Evolutionary conservation across 2,113 vertebrate species (phyloP), one percentile per base, ranked within the genome.

Genomic region (Potamarius usumacintae): DNA sequence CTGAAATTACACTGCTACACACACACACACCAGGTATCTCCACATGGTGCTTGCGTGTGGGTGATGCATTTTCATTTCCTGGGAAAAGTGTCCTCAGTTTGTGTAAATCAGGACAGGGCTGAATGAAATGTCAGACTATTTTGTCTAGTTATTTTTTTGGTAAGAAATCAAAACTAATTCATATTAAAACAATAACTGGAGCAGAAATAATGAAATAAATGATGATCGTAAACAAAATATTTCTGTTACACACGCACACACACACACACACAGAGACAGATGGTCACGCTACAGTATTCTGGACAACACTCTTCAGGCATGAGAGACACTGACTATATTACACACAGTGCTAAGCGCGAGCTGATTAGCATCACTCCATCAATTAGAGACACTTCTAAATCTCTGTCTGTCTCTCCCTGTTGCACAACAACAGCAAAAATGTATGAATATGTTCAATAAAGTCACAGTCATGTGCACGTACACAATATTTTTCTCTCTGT

Each of bases 401-500:
- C 11, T 74, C 34, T 48, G 5, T 30, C 67, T 50, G 22, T 27
- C 50, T 15, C 76, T 52, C 25, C 53, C 50, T 14, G 0, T 22
- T 53, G 52, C 27, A 71, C 67, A 20, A 74, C 2, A 74, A 48
- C 8, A 48, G 50, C 5, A 30, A 69, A 30, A 34, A 67, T 30
- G 4, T 65, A 34, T 60, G 57, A 27, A 67, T 14, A 18, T 71
- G 69, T 27, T 27, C 11, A n/a, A 42, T 71, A 48, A 50, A 48
- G 71, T 22, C 48, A 52, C 42, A 42, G 42, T 42, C 42, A 42
- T 76, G 20, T 22, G 2, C 9, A 22, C 12, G 72, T 76, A 52
- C 20, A 30, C 10, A 14, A 25, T 27, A 27, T 72, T 20, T 53
- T 57, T 89, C 92, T 91, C 86, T 82, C 53, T 63, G 42, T 90